phyloP scores from a whole-genome alignment of 2,113 vertebrate genomes.

The Sphyrna mokarran region DNA sequence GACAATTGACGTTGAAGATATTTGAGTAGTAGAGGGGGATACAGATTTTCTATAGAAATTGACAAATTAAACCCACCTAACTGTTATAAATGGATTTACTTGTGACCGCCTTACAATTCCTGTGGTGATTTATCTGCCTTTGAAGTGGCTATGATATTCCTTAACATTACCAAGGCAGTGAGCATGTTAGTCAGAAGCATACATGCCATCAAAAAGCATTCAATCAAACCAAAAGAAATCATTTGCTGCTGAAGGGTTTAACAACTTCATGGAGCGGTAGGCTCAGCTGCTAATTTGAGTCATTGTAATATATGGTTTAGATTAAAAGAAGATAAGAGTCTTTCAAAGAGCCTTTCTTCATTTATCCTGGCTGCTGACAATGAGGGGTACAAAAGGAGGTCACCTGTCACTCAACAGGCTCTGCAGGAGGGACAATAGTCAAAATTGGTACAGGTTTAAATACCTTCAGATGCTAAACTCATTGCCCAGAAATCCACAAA shows the following conservation, averaged over 20 bases:
- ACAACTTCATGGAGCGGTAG: background rate
- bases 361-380: background rate
- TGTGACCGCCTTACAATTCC: background rate
- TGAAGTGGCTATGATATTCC: background rate
- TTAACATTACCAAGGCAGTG: background rate
- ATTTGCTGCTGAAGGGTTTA: background rate
- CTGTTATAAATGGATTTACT: constrained; percentile 19
- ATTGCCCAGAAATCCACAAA: background rate
- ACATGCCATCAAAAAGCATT: background rate
- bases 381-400: background rate
- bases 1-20: background rate
- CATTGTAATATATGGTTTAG: background rate
- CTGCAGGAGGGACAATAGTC: background rate
- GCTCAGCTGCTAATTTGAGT: background rate
- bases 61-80: constrained; percentile 28
- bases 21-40: background rate
- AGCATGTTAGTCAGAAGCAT: background rate
- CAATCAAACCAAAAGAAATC: background rate
- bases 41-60: background rate
- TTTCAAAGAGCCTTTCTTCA: background rate
- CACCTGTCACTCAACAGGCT: background rate
- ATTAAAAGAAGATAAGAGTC: background rate
- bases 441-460: background rate
- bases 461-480: background rate
- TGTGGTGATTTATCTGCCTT: background rate